Conservation (phyloP, 1,140 invertebrate species). For the Thaumatotibia leucotreta region DNA sequence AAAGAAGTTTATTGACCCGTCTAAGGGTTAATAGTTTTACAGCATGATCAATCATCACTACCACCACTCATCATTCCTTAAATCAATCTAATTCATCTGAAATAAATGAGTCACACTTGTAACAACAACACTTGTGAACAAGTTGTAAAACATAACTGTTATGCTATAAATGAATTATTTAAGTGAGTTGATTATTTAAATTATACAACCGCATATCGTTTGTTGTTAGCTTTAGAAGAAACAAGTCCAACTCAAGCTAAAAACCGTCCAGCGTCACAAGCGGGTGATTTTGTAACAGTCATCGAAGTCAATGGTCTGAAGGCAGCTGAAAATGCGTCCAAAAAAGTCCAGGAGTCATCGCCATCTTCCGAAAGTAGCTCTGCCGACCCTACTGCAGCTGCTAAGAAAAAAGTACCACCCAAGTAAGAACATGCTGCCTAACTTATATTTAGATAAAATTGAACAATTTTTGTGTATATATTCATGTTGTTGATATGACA, state of each 20-base stretch:
- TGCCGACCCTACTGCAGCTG: constrained; percentile 49
- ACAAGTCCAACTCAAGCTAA: constrained; percentile 59
- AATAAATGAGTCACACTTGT: neutral
- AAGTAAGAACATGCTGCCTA: too few relatives aligned
- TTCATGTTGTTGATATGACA: too few relatives aligned
- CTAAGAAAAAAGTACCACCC: constrained; percentile 79
- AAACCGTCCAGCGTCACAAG: constrained; percentile 74
- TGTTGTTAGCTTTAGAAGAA: constrained; percentile 48
- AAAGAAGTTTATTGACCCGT: too few relatives aligned
- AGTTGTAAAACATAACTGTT: neutral
- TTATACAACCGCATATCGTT: neutral
- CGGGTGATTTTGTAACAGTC: constrained; percentile 90
- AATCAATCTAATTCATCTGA: neutral
- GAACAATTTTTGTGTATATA: too few relatives aligned
- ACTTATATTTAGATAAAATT: too few relatives aligned
- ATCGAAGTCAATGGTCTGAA: constrained; percentile 89
- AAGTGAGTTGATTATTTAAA: neutral
- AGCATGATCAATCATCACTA: neutral
- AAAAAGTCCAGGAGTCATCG: constrained; percentile 64
- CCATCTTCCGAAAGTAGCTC: constrained; percentile 70
- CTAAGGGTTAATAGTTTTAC: neutral
- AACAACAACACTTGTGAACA: too few relatives aligned
- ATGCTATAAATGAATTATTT: too few relatives aligned
- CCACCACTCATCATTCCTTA: neutral
- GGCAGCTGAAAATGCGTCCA: constrained; percentile 66